These are phyloP conservation scores for Cetonia aurata DNA, from an alignment of 2,888 invertebrate genomes.

Conservation along the genomic window DNA sequence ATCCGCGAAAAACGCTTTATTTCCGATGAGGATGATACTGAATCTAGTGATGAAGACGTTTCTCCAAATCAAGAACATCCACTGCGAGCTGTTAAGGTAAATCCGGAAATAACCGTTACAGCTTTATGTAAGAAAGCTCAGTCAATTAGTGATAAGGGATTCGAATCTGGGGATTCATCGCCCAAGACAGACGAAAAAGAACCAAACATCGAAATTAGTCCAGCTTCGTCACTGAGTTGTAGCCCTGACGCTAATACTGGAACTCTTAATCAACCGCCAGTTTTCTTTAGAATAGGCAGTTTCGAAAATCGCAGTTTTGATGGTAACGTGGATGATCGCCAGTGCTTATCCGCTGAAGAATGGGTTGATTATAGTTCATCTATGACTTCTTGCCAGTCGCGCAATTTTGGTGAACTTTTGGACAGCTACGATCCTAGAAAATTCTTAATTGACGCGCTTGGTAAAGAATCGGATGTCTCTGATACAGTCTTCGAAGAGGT, in stretches of 20 bases:
- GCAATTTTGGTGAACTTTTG: conserved; percentile 20
- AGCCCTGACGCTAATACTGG: no score
- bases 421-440: conserved; percentile 45
- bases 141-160: conserved; percentile 6
- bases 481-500: conserved; percentile 2
- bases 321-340: no score
- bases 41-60: neutral
- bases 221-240: neutral
- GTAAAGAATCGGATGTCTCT: conserved; percentile 46
- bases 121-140: neutral
- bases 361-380: neutral
- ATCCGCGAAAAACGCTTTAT: neutral
- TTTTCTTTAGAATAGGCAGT: no score
- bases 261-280: no score
- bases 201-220: neutral
- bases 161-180: neutral
- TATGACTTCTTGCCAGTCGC: conserved; percentile 1
- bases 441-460: conserved; percentile 49
- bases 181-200: neutral
- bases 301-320: no score
- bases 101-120: neutral
- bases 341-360: no score
- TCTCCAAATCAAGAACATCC: no score
- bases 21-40: neutral
- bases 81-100: neutral